Conservation (phyloP, 2,888 invertebrate genomes). For the Ophion obscuratus region DNA sequence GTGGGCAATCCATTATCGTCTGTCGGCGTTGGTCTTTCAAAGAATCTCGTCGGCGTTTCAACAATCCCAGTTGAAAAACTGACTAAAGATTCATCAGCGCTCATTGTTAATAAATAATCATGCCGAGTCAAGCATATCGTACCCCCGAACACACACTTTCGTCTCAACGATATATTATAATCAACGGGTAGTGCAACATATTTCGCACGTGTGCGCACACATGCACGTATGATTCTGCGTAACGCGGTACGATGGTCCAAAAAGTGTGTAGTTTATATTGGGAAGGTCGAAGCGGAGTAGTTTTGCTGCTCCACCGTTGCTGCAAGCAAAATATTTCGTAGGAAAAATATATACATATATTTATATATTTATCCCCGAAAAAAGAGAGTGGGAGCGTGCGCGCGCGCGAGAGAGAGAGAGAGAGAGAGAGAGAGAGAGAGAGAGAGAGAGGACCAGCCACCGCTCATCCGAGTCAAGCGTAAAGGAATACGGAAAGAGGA, state of each 20-base stretch:
- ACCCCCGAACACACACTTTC: neutral
- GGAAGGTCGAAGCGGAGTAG: neutral
- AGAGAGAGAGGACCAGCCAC: slow-evolving; percentile 18
- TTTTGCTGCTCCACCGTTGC: slow-evolving; percentile 8
- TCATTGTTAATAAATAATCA: slow-evolving; percentile 1
- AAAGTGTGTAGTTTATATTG: slow-evolving; percentile 20
- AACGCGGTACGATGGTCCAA: neutral
- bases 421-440: slow-evolving; percentile 26
- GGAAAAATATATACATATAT: neutral
- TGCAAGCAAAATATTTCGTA: neutral
- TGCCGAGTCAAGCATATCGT: neutral
- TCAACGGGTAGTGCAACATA: neutral
- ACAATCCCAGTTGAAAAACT: neutral
- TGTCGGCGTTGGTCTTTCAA: neutral
- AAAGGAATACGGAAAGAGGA: neutral
- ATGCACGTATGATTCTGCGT: neutral
- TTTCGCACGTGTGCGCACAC: neutral
- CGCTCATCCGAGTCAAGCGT: neutral
- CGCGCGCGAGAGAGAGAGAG: slow-evolving; percentile 39
- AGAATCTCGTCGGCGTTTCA: neutral
- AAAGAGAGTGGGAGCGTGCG: slow-evolving; percentile 24
- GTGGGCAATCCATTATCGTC: neutral
- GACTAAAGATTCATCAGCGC: neutral
- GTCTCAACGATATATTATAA: neutral
- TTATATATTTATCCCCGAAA: neutral